A percentile compares a stretch with the other conserved stretches of the same genome.
Conservation (phyloP, 2,113 vertebrate species). For the Oncorhynchus mykiss region DNA sequence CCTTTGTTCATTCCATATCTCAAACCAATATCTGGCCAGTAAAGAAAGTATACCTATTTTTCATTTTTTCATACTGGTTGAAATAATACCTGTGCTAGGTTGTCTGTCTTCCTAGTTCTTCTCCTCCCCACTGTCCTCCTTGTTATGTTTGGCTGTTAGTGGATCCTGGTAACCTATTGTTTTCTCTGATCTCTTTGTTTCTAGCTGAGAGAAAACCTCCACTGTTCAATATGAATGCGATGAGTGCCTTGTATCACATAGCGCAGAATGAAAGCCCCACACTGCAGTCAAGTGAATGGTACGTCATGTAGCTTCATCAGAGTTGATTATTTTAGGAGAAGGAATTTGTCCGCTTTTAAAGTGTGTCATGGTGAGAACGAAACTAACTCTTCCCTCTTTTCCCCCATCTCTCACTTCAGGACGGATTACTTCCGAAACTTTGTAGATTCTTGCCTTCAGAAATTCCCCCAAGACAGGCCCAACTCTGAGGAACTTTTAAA, state of each 20-base stretch:
- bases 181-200: conserved; percentile 36
- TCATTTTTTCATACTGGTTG: background rate
- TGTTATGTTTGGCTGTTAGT: background rate
- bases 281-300: conserved; percentile 98
- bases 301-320: conserved; percentile 63
- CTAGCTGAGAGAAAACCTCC: conserved; percentile 98
- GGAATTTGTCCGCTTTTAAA: background rate
- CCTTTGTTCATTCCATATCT: background rate
- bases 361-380: background rate
- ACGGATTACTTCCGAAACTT: conserved; percentile 99
- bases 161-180: background rate
- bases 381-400: background rate
- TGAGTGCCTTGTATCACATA: conserved; percentile 99
- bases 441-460: conserved; percentile 99
- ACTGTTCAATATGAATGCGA: conserved; percentile 99
- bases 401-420: conserved; percentile 71
- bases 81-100: background rate
- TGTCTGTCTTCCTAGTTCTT: background rate
- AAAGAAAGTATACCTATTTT: background rate
- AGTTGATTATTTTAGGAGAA: background rate
- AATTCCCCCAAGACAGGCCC: conserved; percentile 96
- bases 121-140: background rate
- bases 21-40: background rate
- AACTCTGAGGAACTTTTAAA: conserved; percentile 98
- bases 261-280: conserved; percentile 98